Evolutionary conservation across 2,113 vertebrate species (phyloP), one percentile per base, ranked within the genome.

Genomic region (Elanoides forficatus): DNA sequence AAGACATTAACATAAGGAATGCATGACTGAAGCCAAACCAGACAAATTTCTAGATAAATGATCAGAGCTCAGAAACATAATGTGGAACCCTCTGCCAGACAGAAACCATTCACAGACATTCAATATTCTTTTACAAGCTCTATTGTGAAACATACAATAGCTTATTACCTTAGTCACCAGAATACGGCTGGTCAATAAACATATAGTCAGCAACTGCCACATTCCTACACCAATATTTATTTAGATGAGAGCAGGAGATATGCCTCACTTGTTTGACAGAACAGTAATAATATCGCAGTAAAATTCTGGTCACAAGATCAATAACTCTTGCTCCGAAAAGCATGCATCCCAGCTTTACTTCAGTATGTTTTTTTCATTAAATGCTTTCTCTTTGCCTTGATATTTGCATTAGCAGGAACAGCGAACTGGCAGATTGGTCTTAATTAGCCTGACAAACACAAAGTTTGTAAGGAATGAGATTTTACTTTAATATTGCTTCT

Each of bases 111-210:
- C 75, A 70, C 0, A 0, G 45, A 27, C 34, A 4, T 70, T 82
- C 55, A 84, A 48, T 52, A 67, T 36, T 78, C 56, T 81, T 90
- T 66, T 65, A 59, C 76, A 68, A 86, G 72, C 63, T 63, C 89
- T 86, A 27, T 11, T 90, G 75, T 83, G 86, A 88, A 74, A 42
- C 47, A 88, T 72, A 95, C 90, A 95, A 92, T 59, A 83, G 72
- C 43, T 75, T 63, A 78, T 34, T 79, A 75, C 76, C 75, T 91
- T 36, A 81, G 86, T 88, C 88, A 97, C 86, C 88, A 96, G 65
- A 81, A 86, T 60, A 68, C 30, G 56, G 75, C 30, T 72, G 75
- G 68, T 74, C 94, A 92, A 92, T 86, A 84, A 88, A 86, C 4
- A 13, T 84, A 71, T 42, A 67, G 75, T 90, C 92, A 94, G 72